phyloP scores from a whole-genome alignment of 2,888 invertebrate species.

The Aricia artaxerxes region DNA sequence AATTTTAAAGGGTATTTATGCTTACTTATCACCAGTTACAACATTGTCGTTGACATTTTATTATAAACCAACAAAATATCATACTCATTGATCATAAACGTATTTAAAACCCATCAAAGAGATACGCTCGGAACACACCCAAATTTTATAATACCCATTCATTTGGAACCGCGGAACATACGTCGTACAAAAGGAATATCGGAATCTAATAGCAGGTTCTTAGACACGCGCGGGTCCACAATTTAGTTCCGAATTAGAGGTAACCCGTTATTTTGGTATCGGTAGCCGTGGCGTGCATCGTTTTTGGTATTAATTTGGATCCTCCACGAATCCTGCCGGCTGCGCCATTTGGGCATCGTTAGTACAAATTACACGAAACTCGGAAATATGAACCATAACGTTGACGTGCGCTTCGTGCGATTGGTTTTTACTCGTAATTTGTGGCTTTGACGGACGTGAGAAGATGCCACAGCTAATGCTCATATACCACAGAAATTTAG shows the following conservation, averaged over 20 bases:
- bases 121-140: conserved; percentile 49
- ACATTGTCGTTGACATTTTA: neutral
- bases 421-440: conserved; percentile 73
- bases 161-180: conserved; percentile 13
- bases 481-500: conserved; percentile 21
- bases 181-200: conserved; percentile 36
- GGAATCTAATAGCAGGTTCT: conserved; percentile 42
- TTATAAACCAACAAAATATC: conserved; percentile 3
- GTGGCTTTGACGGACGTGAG: conserved; percentile 54
- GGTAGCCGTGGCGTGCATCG: conserved; percentile 71
- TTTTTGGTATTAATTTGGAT: conserved; percentile 74
- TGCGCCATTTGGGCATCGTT: conserved; percentile 66
- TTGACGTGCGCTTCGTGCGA: conserved; percentile 73
- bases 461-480: conserved; percentile 40
- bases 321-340: conserved; percentile 61
- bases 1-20: neutral
- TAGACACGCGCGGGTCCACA: conserved; percentile 69
- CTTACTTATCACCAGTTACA: neutral
- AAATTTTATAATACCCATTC: conserved; percentile 56
- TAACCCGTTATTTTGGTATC: conserved; percentile 75
- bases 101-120: conserved; percentile 30
- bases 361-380: conserved; percentile 59
- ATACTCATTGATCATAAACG: conserved; percentile 2
- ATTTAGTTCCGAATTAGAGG: conserved; percentile 75
- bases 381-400: conserved; percentile 55